phyloP scores from a whole-genome alignment of 35 echinoderm and acorn worm genomes.

The Apostichopus japonicus region DNA sequence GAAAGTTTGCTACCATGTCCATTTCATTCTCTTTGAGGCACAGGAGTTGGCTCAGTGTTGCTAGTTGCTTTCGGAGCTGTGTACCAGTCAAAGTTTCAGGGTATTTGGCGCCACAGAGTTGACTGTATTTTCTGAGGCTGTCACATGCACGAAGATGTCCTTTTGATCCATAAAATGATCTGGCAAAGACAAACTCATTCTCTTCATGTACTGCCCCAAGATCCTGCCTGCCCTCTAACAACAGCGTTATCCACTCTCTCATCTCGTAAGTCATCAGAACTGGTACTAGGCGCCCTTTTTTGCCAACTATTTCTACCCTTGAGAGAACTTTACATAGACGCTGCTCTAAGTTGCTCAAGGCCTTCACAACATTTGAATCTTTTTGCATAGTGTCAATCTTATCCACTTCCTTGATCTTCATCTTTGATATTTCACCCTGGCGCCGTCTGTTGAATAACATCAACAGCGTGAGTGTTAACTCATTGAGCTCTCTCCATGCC shows the following conservation, averaged over 20 bases:
- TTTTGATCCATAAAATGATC: conserved; percentile 46
- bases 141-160: conserved; percentile 71
- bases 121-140: conserved; percentile 54
- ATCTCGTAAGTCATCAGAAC: conserved; percentile 68
- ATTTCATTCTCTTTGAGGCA: conserved; percentile 69
- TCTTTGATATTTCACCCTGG: conserved; percentile 72
- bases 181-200: conserved; percentile 66
- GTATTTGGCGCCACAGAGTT: conserved; percentile 60
- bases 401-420: conserved; percentile 57
- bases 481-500: conserved; percentile 41
- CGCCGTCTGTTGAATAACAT: conserved; percentile 71
- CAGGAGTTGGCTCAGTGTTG: conserved; percentile 65
- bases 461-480: conserved; percentile 51
- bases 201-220: conserved; percentile 44
- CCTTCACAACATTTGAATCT: conserved; percentile 40
- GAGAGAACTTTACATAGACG: conserved; percentile 51
- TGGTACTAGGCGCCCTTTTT: conserved; percentile 69
- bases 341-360: conserved; percentile 56
- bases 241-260: conserved; percentile 46
- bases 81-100: conserved; percentile 57
- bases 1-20: conserved; percentile 70
- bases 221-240: conserved; percentile 44
- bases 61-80: conserved; percentile 69
- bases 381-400: conserved; percentile 19
- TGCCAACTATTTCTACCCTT: conserved; percentile 70